Evolutionary conservation across 2,797 vertebrate species (phyloP).

Genomic region (Falco rusticolus): DNA sequence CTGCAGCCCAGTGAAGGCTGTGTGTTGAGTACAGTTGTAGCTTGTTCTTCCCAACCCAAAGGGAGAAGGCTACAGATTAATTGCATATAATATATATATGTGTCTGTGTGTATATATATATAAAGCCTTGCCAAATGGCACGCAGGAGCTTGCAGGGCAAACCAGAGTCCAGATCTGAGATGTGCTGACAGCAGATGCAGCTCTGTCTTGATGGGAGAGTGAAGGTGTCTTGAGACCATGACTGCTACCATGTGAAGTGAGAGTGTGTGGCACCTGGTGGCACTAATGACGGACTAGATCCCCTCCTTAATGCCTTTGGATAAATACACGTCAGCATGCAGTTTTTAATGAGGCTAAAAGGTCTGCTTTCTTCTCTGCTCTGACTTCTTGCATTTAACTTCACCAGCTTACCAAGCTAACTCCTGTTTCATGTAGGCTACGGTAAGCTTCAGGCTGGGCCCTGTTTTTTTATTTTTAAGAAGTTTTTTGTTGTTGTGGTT

Average conservation of each 20-base stretch:
- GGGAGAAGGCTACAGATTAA: not conserved
- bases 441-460: not conserved
- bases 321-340: not conserved
- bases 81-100: not conserved
- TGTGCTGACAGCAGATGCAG: not conserved
- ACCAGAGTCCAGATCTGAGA: not conserved
- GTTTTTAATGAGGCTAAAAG: not conserved
- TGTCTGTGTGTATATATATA: too few species aligned
- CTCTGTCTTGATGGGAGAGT: not conserved
- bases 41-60: not conserved
- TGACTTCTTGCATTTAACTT: not conserved
- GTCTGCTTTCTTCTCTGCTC: not conserved
- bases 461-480: not conserved
- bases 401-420: not conserved
- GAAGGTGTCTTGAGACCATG: not conserved
- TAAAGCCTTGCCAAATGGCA: not conserved
- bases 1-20: conserved; percentile 2
- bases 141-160: not conserved
- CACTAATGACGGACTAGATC: not conserved
- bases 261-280: not conserved
- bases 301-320: not conserved
- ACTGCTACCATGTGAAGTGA: not conserved
- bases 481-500: too few species aligned
- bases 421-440: not conserved
- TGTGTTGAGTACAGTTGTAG: not conserved